phyloP scores from a whole-genome alignment of 2,888 invertebrate species.

The Stenchaetothrips biformis region DNA sequence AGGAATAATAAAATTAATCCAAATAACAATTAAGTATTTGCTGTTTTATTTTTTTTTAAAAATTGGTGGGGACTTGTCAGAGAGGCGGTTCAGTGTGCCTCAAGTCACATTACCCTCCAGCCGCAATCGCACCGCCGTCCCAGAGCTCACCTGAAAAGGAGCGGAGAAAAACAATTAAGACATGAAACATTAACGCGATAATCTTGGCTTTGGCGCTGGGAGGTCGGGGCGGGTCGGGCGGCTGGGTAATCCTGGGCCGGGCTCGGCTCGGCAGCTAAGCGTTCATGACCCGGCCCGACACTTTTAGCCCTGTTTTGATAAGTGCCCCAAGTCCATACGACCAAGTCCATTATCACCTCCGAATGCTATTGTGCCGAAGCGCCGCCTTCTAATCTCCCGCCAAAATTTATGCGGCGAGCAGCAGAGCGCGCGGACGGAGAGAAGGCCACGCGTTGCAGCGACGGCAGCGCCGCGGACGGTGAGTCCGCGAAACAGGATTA shows the following conservation, averaged over 20 bases:
- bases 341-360: slow-evolving; percentile 13
- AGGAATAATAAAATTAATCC: too few species aligned
- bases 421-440: too few species aligned
- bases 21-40: too few species aligned
- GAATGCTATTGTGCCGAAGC: neutral
- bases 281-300: neutral
- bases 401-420: neutral
- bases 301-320: slow-evolving; percentile 11
- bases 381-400: neutral
- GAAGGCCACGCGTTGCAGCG: too few species aligned
- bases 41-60: too few species aligned
- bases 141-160: neutral
- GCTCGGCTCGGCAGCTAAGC: neutral
- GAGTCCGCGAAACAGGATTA: neutral
- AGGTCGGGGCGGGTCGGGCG: neutral
- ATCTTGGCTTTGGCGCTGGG: neutral
- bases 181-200: too few species aligned
- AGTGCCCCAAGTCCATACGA: neutral
- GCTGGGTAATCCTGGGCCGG: neutral
- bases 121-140: neutral
- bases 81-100: too few species aligned
- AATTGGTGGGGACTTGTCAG: too few species aligned
- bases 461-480: too few species aligned
- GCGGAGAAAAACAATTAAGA: neutral
- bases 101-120: too few species aligned